phyloP scores from a whole-genome alignment of 64 coral and sea anemone genomes.

The Porites australiensis region DNA sequence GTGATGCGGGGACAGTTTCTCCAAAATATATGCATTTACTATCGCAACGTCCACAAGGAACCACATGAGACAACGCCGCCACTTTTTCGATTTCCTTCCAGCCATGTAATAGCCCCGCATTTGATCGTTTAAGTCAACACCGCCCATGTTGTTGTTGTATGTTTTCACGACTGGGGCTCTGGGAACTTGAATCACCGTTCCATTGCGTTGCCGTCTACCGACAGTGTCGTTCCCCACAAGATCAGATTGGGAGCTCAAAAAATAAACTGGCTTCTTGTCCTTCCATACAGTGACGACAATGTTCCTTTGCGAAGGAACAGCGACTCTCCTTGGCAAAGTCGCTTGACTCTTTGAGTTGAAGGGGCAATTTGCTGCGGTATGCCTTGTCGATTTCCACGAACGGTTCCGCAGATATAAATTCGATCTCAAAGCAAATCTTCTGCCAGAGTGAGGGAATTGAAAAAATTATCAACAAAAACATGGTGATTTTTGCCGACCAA shows the following conservation, averaged over 20 bases:
- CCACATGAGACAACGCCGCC: slow-evolving; percentile 37
- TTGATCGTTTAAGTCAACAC: slow-evolving; percentile 30
- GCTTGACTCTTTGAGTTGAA: background rate
- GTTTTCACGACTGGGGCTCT: background rate
- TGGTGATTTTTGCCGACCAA: slow-evolving; percentile 12
- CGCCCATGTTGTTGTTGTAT: slow-evolving; percentile 42
- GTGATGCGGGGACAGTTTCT: background rate
- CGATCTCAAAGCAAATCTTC: slow-evolving; percentile 31
- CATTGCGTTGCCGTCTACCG: background rate
- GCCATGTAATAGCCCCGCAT: background rate
- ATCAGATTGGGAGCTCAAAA: slow-evolving; percentile 29
- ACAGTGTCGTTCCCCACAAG: background rate
- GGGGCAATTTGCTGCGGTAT: background rate
- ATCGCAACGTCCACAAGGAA: slow-evolving; percentile 8
- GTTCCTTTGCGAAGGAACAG: slow-evolving; percentile 22
- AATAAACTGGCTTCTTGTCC: slow-evolving; percentile 31
- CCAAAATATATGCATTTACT: slow-evolving; percentile 25
- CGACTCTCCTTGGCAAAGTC: slow-evolving; percentile 23
- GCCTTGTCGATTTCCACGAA: background rate
- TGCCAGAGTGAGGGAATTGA: slow-evolving; percentile 28
- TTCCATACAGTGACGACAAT: slow-evolving; percentile 12
- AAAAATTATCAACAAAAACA: slow-evolving; percentile 34
- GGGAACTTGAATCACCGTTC: background rate
- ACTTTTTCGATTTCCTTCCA: slow-evolving; percentile 3
- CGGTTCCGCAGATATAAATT: slow-evolving; percentile 36